Evolutionary conservation across 2,888 invertebrate species (phyloP).

Genomic region (Micropterix aruncella): DNA sequence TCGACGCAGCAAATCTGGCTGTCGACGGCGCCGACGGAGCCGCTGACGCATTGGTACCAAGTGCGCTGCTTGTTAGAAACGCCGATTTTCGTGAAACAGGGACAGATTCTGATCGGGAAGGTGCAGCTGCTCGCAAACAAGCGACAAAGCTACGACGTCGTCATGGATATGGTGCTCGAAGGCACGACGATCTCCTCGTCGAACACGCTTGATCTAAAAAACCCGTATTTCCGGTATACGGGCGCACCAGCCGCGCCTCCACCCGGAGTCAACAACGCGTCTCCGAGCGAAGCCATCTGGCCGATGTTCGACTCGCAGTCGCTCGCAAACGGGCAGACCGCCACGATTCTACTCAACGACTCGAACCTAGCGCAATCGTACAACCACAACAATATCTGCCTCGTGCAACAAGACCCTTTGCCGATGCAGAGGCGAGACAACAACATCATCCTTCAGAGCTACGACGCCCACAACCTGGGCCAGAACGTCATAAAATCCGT

Average conservation of each 20-base stretch:
- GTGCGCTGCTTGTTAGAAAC: conserved; percentile 89
- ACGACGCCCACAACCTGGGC: conserved; percentile 25
- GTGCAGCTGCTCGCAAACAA: conserved; percentile 86
- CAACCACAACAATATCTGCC: conserved; percentile 18
- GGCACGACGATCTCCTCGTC: conserved; percentile 75
- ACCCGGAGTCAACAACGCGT: conserved; percentile 78
- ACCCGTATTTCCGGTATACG: conserved; percentile 95
- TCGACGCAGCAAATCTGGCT: conserved; percentile 86
- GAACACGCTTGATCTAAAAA: conserved; percentile 93
- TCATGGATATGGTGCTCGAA: conserved; percentile 84
- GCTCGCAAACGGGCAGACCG: conserved; percentile 28
- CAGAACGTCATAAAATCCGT: conserved; percentile 37
- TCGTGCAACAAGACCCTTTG: conserved; percentile 17
- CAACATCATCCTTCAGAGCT: conserved; percentile 17
- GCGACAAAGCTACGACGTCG: conserved; percentile 97
- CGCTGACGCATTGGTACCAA: conserved; percentile 98
- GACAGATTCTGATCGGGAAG: conserved; percentile 77
- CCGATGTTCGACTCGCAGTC: conserved; percentile 66
- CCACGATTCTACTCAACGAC: conserved; percentile 25
- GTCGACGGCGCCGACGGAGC: conserved; percentile 95
- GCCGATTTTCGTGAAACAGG: conserved; percentile 89
- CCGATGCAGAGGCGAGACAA: conserved; percentile 8
- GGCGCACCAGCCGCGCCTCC: conserved; percentile 87
- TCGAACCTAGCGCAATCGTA: conserved; percentile 21
- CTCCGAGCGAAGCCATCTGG: conserved; percentile 92